These are phyloP conservation scores for Elephantulus edwardii DNA, from an alignment of 2,113 vertebrate genomes.

Conservation along the genomic window DNA sequence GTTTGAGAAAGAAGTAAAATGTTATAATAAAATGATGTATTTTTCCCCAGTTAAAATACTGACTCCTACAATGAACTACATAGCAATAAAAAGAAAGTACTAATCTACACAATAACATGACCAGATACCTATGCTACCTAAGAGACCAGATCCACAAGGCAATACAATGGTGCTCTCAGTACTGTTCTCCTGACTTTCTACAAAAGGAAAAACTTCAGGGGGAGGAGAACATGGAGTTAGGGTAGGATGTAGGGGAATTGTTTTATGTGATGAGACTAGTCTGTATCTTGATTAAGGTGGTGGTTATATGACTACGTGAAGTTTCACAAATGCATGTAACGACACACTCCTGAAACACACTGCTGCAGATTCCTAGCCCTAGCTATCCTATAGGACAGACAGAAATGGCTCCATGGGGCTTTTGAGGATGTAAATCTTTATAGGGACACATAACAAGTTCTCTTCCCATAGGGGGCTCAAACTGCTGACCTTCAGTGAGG, in stretches of 20 bases:
- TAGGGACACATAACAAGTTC: too few species aligned
- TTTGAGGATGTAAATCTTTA: too few species aligned
- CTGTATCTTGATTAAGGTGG: neutral
- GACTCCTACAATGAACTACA: neutral
- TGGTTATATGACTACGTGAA: neutral
- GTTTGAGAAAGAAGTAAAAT: neutral
- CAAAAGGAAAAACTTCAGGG: neutral
- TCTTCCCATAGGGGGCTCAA: too few species aligned
- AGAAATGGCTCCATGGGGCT: too few species aligned
- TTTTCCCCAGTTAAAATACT: neutral
- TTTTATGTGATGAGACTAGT: neutral
- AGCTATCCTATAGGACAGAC: too few species aligned
- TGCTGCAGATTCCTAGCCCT: too few species aligned
- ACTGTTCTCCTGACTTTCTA: neutral
- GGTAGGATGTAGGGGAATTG: neutral
- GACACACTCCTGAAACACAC: too few species aligned
- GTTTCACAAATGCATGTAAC: neutral
- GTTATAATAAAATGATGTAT: neutral
- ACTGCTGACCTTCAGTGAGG: too few species aligned
- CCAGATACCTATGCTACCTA: neutral
- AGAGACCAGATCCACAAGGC: neutral
- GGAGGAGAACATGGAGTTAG: neutral
- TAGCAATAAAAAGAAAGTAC: neutral
- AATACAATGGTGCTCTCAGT: neutral
- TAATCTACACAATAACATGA: neutral